phyloP scores from a whole-genome alignment of 1,140 invertebrate species.

The Zaprionus gabonicus region DNA sequence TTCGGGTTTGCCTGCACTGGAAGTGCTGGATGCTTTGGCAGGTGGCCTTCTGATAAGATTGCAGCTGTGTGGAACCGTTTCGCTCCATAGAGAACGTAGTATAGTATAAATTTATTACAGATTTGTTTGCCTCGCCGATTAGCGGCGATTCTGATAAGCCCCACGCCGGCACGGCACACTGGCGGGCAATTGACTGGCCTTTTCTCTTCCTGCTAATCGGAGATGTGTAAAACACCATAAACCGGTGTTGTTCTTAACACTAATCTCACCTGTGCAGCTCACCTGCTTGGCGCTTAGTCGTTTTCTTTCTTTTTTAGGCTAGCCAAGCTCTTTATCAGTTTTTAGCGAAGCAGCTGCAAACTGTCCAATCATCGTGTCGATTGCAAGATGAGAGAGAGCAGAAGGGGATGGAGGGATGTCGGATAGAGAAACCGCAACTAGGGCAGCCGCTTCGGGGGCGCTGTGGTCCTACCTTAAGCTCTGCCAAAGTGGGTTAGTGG shows the following conservation, averaged over 20 bases:
- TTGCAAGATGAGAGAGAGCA: background rate
- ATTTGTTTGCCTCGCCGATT: constrained; percentile 58
- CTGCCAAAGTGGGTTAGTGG: constrained; percentile 59
- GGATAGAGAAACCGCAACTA: background rate
- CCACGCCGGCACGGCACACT: background rate
- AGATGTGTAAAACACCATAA: constrained; percentile 39
- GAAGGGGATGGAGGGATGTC: background rate
- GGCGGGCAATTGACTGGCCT: constrained; percentile 10
- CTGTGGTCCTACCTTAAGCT: constrained; percentile 55
- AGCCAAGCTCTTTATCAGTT: constrained; percentile 30
- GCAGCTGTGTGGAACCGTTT: constrained; percentile 34
- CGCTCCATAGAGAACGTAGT: constrained; percentile 19
- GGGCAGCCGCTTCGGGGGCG: constrained; percentile 14
- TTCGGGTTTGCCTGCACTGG: constrained; percentile 56
- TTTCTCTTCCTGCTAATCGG: constrained; percentile 32
- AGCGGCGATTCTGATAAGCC: constrained; percentile 56
- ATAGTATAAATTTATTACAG: constrained; percentile 55
- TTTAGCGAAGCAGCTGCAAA: constrained; percentile 49
- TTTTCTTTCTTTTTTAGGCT: constrained; percentile 12
- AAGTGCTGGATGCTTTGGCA: constrained; percentile 49
- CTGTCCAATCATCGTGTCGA: constrained; percentile 31
- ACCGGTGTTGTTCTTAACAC: constrained; percentile 16
- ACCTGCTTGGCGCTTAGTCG: background rate
- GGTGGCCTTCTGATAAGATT: constrained; percentile 72
- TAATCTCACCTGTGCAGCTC: background rate